Evolutionary conservation across 2,888 invertebrate genomes (phyloP), one percentile per base, ranked within the genome.

Genomic region (Chymomyza amoena): DNA sequence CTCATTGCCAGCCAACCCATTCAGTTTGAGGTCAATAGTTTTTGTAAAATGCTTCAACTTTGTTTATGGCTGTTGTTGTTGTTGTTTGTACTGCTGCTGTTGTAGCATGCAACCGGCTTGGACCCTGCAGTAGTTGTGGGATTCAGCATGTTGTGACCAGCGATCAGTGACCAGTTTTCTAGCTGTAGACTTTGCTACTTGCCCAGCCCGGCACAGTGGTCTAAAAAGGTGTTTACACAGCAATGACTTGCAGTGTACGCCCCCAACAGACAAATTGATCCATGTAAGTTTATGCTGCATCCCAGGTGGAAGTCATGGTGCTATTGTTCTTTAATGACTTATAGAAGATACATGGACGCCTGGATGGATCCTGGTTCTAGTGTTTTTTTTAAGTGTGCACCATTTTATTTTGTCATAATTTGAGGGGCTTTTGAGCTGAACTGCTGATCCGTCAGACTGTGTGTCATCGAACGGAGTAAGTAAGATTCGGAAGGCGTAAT

Each of bases 21-120:
- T 73, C 80, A 80, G 75, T 82, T 88, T 88, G 79, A 78, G 88
- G 84, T 86, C 83, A 86, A 82, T 75, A 76, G 81, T 81, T 79
- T 81, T 76, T 80, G 76, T 76, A 80, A 80, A 78, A 75, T 80
- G 75, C 73, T 54, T 18, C 54, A 20, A 54, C 16, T 54, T 16
- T 80, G 73, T 79, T 78, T 80, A 78, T 70, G 60, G 62, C 63
- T 69, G 67, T 68, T 51, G 51, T 57, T 61, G 61, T 61, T 13
- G 60, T 68, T 51, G 54, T 66, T 36, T 64, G 64, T 66, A 63
- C 25, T 68, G 72, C 69, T 36, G 66, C 66, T 66, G 65, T 28
- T 68, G 72, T 72, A 72, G 73, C 60, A 70, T 45, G 18, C 45
- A n/a, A 39, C 39, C 61, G 20, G 54, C 20, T 54, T 54, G 10